These are phyloP conservation scores for Sitodiplosis mosellana DNA, from an alignment of 1,140 invertebrate species.

Conservation along the genomic window DNA sequence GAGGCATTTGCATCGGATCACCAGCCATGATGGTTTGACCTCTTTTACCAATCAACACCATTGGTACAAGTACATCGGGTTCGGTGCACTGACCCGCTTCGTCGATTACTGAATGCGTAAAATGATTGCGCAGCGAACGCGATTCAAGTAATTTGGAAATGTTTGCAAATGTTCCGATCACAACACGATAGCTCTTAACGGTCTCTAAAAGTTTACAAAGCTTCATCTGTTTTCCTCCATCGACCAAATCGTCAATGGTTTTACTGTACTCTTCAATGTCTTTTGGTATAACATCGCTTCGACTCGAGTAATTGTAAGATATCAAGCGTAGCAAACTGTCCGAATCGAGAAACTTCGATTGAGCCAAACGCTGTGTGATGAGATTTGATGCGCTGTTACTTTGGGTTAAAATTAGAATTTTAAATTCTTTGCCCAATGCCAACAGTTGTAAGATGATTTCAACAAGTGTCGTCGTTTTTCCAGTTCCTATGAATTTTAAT, in stretches of 20 bases:
- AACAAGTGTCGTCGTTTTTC: constrained; percentile 81
- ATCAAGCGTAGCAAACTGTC: constrained; percentile 53
- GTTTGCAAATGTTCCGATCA: constrained; percentile 59
- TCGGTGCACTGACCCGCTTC: constrained; percentile 84
- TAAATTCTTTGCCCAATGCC: constrained; percentile 32
- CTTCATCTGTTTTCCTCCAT: constrained; percentile 24
- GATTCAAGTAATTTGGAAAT: constrained; percentile 47
- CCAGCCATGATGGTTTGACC: constrained; percentile 70
- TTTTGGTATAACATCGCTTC: constrained; percentile 38
- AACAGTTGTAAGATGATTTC: constrained; percentile 72
- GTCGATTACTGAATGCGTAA: constrained; percentile 75
- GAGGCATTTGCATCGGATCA: constrained; percentile 81
- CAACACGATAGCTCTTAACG: constrained; percentile 53
- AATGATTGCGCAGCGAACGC: constrained; percentile 50
- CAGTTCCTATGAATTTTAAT: constrained; percentile 33
- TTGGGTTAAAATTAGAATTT: constrained; percentile 66
- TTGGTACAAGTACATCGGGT: constrained; percentile 65
- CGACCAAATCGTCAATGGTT: constrained; percentile 16
- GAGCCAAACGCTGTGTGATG: constrained; percentile 43
- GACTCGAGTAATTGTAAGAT: constrained; percentile 36
- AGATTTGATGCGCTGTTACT: constrained; percentile 79
- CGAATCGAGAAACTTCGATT: constrained; percentile 31
- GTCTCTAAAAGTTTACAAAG: constrained; percentile 31
- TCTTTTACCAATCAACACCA: constrained; percentile 30
- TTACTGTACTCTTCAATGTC: constrained; percentile 33